phyloP scores from a whole-genome alignment of 2,113 vertebrate species.

The Pangasianodon gigas region DNA sequence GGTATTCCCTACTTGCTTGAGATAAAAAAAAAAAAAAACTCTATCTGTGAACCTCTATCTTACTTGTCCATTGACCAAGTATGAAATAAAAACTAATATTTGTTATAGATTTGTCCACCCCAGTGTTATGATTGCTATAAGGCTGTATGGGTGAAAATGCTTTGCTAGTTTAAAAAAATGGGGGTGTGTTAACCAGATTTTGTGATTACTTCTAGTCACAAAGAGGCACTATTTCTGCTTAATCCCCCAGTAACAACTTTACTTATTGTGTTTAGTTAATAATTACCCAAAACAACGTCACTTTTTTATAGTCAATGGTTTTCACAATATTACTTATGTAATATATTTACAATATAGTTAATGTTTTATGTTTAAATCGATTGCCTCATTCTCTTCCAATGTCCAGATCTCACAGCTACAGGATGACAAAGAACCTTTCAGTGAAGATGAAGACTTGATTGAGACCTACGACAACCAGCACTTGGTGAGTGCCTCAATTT shows the following conservation, averaged over 20 bases:
- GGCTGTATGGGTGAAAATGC: too few species aligned
- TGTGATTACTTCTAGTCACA: neutral
- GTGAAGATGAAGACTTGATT: constrained; percentile 67
- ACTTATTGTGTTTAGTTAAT: neutral
- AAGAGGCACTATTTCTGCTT: neutral
- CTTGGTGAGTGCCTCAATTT: constrained; percentile 67
- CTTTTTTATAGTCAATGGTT: neutral
- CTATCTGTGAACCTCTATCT: too few species aligned
- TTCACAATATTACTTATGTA: neutral
- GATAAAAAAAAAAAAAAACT: neutral
- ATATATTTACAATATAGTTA: neutral
- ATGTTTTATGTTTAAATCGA: neutral
- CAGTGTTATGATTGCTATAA: too few species aligned
- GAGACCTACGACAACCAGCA: constrained; percentile 80
- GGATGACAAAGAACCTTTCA: constrained; percentile 77
- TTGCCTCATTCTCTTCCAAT: neutral
- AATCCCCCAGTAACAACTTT: neutral
- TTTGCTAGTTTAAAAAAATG: too few species aligned
- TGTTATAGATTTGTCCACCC: too few species aligned
- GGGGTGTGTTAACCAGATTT: neutral
- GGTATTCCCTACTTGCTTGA: neutral
- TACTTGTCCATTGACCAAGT: too few species aligned
- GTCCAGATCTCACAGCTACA: constrained; percentile 80
- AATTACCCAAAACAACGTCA: neutral
- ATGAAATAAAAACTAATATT: neutral